A percentile compares a stretch with the other conserved stretches of the same genome.
phyloP scores from a whole-genome alignment of 1,140 invertebrate genomes.

The Harlomillsia oculata region DNA sequence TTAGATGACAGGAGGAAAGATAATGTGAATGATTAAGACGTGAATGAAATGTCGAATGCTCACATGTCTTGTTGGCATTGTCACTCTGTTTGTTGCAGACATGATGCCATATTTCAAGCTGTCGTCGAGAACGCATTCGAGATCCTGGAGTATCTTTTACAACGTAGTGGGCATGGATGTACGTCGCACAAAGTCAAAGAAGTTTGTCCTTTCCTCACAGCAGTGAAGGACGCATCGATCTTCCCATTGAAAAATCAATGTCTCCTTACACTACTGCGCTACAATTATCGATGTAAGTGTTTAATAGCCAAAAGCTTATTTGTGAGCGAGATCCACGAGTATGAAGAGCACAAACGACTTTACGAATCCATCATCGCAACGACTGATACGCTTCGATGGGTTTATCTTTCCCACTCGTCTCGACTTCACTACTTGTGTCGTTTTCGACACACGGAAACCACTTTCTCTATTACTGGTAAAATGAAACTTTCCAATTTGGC shows the following conservation, averaged over 20 bases:
- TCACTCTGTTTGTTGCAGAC: slow-evolving; percentile 16
- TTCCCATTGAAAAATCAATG: slow-evolving; percentile 17
- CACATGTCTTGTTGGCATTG: background rate
- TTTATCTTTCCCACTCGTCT: slow-evolving; percentile 13
- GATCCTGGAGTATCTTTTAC: slow-evolving; percentile 28
- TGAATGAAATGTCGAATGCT: background rate
- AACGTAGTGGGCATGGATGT: slow-evolving; percentile 3
- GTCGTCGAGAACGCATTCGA: slow-evolving; percentile 28
- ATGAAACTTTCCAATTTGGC: slow-evolving; percentile 18
- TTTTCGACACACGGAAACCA: slow-evolving; percentile 3
- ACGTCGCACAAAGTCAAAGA: slow-evolving; percentile 1
- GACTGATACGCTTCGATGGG: slow-evolving; percentile 17
- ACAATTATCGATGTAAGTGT: slow-evolving; percentile 23
- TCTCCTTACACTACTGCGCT: slow-evolving; percentile 16
- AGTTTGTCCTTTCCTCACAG: slow-evolving; percentile 19
- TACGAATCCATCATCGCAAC: slow-evolving; percentile 2
- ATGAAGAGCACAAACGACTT: slow-evolving; percentile 2
- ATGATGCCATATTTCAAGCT: slow-evolving; percentile 33
- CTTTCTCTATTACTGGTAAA: slow-evolving; percentile 8
- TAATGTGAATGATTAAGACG: background rate
- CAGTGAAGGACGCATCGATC: slow-evolving; percentile 6
- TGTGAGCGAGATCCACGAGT: background rate
- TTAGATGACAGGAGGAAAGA: background rate
- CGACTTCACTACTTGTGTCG: slow-evolving; percentile 6
- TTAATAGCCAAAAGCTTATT: background rate